Conservation (phyloP, 2,888 invertebrate species). For the Nephrotoma guestfalica region DNA sequence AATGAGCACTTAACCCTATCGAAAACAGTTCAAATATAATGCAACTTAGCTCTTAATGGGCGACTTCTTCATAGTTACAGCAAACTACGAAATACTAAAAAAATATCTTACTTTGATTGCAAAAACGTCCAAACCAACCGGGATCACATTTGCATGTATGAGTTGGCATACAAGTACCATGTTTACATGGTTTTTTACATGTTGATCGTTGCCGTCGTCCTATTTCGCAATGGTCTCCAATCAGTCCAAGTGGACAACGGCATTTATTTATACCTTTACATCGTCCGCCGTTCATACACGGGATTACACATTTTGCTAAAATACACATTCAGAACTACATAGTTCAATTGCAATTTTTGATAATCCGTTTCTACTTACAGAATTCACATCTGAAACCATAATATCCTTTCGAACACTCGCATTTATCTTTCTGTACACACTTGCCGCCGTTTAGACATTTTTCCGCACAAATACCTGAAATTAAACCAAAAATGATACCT, state of each 20-base stretch:
- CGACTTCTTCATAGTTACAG: too few species aligned
- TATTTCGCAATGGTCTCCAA: slow-evolving; percentile 85
- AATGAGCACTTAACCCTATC: too few species aligned
- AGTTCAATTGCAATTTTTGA: not conserved
- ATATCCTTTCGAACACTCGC: slow-evolving; percentile 82
- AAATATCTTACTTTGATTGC: slow-evolving; percentile 49
- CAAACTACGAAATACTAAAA: not conserved
- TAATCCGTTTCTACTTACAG: slow-evolving; percentile 45
- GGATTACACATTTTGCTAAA: slow-evolving; percentile 74
- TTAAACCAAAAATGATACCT: slow-evolving; percentile 11
- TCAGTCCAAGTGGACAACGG: slow-evolving; percentile 68
- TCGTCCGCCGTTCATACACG: slow-evolving; percentile 80
- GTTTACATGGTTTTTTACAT: slow-evolving; percentile 59
- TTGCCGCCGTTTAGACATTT: slow-evolving; percentile 90
- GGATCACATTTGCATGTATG: slow-evolving; percentile 62
- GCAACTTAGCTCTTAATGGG: too few species aligned
- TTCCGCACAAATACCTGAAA: slow-evolving; percentile 73
- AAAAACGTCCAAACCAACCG: slow-evolving; percentile 72
- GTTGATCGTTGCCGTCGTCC: slow-evolving; percentile 57
- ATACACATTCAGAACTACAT: slow-evolving; percentile 7
- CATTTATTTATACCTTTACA: slow-evolving; percentile 84
- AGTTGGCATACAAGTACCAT: slow-evolving; percentile 57
- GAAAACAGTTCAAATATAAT: too few species aligned
- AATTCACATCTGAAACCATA: slow-evolving; percentile 82
- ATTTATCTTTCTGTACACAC: slow-evolving; percentile 87